Percentiles rank a stretch among this genome's conserved stretches.
These are phyloP conservation scores for Pelusios castaneus DNA, from an alignment of 2,113 vertebrate species.

Conservation along the genomic window DNA sequence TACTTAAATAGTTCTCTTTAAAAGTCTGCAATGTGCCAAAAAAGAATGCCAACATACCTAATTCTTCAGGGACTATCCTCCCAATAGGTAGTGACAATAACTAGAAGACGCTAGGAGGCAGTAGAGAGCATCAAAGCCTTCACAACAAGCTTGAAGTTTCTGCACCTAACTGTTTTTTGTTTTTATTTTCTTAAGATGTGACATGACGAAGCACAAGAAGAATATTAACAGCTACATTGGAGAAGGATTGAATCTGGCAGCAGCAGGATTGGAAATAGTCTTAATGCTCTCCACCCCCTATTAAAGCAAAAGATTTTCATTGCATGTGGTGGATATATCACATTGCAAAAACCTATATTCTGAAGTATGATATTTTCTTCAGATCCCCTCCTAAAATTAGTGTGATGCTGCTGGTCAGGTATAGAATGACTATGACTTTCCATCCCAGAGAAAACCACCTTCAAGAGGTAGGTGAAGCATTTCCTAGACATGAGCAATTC, in stretches of 20 bases:
- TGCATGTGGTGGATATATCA: not conserved
- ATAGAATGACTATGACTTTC: not conserved
- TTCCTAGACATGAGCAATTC: not conserved
- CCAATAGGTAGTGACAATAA: rapidly evolving
- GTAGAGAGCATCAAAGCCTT: not conserved
- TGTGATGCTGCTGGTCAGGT: not conserved
- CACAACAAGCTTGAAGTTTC: not conserved
- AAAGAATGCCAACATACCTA: not conserved
- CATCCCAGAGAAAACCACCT: not conserved
- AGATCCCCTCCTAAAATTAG: not conserved
- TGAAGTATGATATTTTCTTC: not conserved
- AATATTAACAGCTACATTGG: not conserved
- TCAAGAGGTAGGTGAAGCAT: not conserved
- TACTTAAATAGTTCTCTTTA: not conserved
- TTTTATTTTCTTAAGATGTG: not conserved
- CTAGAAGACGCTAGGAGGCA: not conserved
- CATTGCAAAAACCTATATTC: not conserved
- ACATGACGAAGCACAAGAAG: not conserved
- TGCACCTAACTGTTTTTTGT: not conserved
- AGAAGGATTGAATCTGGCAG: not conserved
- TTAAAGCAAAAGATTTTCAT: not conserved
- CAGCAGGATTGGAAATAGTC: not conserved
- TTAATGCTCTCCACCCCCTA: not conserved
- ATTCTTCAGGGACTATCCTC: rapidly evolving
- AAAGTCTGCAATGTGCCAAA: not conserved